These are phyloP conservation scores for Agapornis roseicollis DNA, from an alignment of 2,113 vertebrate species.

Conservation along the genomic window DNA sequence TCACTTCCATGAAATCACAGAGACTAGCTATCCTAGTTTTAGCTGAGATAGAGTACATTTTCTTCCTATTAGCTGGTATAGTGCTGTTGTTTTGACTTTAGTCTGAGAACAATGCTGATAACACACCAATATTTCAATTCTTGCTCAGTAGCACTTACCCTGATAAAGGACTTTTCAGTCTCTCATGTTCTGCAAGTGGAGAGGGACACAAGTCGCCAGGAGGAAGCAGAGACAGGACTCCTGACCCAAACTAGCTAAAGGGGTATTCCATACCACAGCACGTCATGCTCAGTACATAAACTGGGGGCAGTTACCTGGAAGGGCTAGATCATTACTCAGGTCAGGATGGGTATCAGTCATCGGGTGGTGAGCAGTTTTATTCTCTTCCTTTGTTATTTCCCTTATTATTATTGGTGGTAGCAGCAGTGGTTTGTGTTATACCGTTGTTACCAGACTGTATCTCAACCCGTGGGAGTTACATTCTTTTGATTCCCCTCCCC, in stretches of 20 bases:
- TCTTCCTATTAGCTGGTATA: not conserved
- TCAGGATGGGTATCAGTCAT: too few relatives aligned
- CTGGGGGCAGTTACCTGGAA: too few relatives aligned
- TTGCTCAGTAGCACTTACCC: not conserved
- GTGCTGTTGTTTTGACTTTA: not conserved
- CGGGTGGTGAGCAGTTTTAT: too few relatives aligned
- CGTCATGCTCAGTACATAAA: too few relatives aligned
- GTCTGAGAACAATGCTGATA: not conserved
- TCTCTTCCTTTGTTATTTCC: too few relatives aligned
- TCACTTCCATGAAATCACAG: not conserved
- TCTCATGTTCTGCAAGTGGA: not conserved
- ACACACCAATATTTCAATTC: not conserved
- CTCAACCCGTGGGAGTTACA: too few relatives aligned
- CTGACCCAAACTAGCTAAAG: not conserved
- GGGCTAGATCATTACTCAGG: too few relatives aligned
- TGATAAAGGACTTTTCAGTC: not conserved
- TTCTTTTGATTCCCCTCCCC: too few relatives aligned
- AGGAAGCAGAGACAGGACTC: not conserved
- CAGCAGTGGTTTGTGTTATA: too few relatives aligned
- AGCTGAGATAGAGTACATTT: not conserved
- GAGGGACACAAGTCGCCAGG: not conserved
- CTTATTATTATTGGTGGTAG: too few relatives aligned
- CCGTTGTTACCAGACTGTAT: too few relatives aligned
- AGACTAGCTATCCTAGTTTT: not conserved
- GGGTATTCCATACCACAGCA: too few relatives aligned